Evolutionary conservation across 2,113 vertebrate species (phyloP), one percentile per base, ranked within the genome.

Genomic region (Albula glossodonta): DNA sequence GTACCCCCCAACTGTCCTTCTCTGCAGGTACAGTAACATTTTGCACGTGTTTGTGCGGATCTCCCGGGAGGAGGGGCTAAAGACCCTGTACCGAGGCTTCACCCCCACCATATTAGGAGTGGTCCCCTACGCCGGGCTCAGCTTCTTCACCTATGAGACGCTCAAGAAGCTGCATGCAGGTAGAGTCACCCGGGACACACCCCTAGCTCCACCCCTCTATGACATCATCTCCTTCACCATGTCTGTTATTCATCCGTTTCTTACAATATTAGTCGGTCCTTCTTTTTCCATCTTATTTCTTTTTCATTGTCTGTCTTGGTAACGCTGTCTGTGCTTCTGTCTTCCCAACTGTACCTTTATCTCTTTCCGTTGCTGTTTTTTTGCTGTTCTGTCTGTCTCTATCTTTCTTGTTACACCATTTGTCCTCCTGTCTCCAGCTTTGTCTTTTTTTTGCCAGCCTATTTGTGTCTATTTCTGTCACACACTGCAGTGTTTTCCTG

Each of bases 141-240:
- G 98, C 92, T 99, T 99, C 93, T 99, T 97, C 90, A 99, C 98
- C 74, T 99, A 99, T 0, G 98, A 99, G 94, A 97, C 98, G 0
- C 91, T 99, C 19, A 99, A 99, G 93, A 98, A 97, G 80, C 8
- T 97, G 0, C 98, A 99, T 0, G 93, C 96, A 93, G 98, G 98
- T 99, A 94, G 56, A 15, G 22, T n/a, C 2, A 31, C 70, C n/a
- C 25, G 8, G 4, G 66, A 74, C 66, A n/a, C 5, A 22, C 66
- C 66, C 22, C 63, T 41, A 5, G 1, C 63, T 70, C 19, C 3
- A 5, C 63, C 17, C 6, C 63, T 60, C 53, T 8, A 17, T 17
- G 17, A 56, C 53, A 56, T 7, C 12, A 12, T 56, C 53, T 9
- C 53, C 7, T 7, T 53, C 19, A 15, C 8, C 31, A 41, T 41